phyloP scores from a whole-genome alignment of 2,113 vertebrate species.

The Xenopus tropicalis region UCB_Xtro_10.0 CM004447.2:84761001-84761500 shows the following conservation, averaged over 20 bases:
- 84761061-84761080: background rate
- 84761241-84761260: background rate
- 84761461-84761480: too few species aligned
- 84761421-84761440: too few species aligned
- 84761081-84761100: background rate
- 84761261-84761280: too few species aligned
- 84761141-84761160: background rate
- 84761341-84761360: too few species aligned
- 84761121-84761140: background rate
- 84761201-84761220: background rate
- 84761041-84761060: slow-evolving; percentile 12
- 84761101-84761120: background rate
- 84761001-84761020: slow-evolving; percentile 2
- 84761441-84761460: too few species aligned
- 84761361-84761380: too few species aligned
- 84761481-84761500: too few species aligned
- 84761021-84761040: background rate
- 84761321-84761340: too few species aligned
- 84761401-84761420: too few species aligned
- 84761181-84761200: background rate
- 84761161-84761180: slow-evolving; percentile 5
- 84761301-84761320: too few species aligned
- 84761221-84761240: background rate
- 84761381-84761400: too few species aligned
- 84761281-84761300: too few species aligned